Evolutionary conservation across 2,113 vertebrate species (phyloP), one percentile per base, ranked within the genome.

Genomic region (Turnix velox): DNA sequence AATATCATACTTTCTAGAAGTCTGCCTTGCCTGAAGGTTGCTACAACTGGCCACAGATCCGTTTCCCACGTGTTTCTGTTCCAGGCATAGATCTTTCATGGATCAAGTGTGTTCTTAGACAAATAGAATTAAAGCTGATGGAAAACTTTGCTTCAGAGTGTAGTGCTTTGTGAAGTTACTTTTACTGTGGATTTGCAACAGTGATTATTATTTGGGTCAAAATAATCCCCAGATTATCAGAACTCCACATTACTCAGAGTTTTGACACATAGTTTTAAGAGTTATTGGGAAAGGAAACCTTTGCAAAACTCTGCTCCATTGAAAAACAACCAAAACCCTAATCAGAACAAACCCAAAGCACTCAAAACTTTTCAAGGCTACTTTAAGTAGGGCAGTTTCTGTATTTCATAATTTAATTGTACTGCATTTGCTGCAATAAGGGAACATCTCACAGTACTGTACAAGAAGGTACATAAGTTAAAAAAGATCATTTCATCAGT

Each of bases 41-140:
- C 30, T 61, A 22, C 15, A 48, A 9, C 14, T 15, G 24, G 7
- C 6, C 16, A 33, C 0, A 9, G 48, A n/a, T 0, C 1, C 0
- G 0, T 55, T 68, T 76, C 28, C 24, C 0, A 0, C 7, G 4
- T 31, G 12, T 43, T 66, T 66, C 25, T 81, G 1, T 58, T 9
- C 13, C 28, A 13, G 24, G 6, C 6, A 8, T 5, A 16, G 6
- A 31, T 71, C 19, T 58, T 5, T 72, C 5, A 24, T 4, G 9
- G 18, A 66, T 12, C 33, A 69, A 72, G 6, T 5, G 14, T 43
- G 61, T 58, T 37, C 25, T 78, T 30, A 20, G 5, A 52, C 6
- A 69, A 49, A 77, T 84, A 17, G 5, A 31, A 9, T 30, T 39
- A 5, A 83, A 61, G 5, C 0, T 0, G 27, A 75, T 67, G 43